A percentile compares a stretch with the other conserved stretches of the same genome.
Conservation (phyloP, 1,140 invertebrate species). For the Pseudomyrmex sp. region DNA sequence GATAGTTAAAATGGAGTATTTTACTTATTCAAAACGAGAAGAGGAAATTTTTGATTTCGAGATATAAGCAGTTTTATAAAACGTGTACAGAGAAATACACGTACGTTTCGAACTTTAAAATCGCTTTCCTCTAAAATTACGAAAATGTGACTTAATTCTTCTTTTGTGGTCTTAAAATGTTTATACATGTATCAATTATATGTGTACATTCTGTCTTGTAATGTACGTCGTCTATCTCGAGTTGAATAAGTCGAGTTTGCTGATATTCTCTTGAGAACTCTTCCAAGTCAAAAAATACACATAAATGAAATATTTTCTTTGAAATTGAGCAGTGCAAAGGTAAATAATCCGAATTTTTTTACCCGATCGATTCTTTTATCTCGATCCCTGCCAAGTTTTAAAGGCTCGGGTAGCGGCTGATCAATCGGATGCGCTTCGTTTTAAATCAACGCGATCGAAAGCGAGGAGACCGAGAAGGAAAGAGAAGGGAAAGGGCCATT, state of each 20-base stretch:
- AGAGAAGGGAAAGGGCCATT: neutral
- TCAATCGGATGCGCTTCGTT: conserved; percentile 36
- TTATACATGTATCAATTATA: conserved; percentile 17
- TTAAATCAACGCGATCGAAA: conserved; percentile 45
- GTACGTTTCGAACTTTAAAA: too few species aligned
- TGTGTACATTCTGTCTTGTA: neutral
- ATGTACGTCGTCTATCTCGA: neutral
- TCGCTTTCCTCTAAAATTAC: too few species aligned
- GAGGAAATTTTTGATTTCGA: too few species aligned
- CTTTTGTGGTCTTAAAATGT: neutral
- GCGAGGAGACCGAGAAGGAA: neutral
- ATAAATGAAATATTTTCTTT: conserved; percentile 35
- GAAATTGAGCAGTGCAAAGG: neutral
- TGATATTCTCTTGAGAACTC: conserved; percentile 3
- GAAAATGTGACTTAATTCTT: too few species aligned
- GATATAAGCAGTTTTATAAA: too few species aligned
- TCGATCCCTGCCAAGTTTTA: conserved; percentile 30
- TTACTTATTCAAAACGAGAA: too few species aligned
- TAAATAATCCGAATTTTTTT: conserved; percentile 1
- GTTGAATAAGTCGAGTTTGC: neutral
- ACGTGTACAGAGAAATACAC: too few species aligned
- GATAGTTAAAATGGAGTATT: too few species aligned
- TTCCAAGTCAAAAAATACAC: neutral
- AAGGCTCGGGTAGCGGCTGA: neutral
- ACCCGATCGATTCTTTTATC: conserved; percentile 12